Conservation (phyloP, 2,888 invertebrate genomes). For the Epinotia nisella region DNA sequence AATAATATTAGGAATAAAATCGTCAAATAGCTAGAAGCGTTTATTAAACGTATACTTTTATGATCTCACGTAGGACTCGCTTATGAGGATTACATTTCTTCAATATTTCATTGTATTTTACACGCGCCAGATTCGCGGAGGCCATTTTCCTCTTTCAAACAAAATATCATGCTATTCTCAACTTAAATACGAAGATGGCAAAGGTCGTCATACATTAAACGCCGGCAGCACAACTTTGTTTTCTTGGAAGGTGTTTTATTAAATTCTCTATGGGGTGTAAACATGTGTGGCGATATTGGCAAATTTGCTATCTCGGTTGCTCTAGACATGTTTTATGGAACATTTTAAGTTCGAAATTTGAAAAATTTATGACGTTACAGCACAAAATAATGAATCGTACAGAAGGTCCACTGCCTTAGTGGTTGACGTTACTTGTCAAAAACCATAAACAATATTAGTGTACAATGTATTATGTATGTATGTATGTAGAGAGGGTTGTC, state of each 20-base stretch:
- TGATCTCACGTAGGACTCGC: constrained; percentile 25
- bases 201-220: constrained; percentile 1
- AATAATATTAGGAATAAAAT: background rate
- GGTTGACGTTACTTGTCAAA: background rate
- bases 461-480: no score
- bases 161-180: constrained; percentile 9
- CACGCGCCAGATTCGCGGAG: constrained; percentile 20
- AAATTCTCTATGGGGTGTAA: constrained; percentile 61
- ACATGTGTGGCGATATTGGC: constrained; percentile 56
- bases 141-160: background rate
- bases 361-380: constrained; percentile 31
- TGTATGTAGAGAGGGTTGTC: no score
- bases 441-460: no score
- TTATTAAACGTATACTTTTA: constrained; percentile 26
- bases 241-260: constrained; percentile 62
- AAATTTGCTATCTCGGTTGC: constrained; percentile 41
- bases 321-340: constrained; percentile 39
- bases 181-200: background rate
- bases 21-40: background rate
- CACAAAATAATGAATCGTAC: background rate
- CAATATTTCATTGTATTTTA: constrained; percentile 37
- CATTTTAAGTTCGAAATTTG: constrained; percentile 32
- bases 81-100: constrained; percentile 29
- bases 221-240: constrained; percentile 1
- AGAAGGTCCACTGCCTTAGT: no score